These are phyloP conservation scores for Branchipolynoe longqiensis DNA, from an alignment of 2,888 invertebrate species.

Conservation along the genomic window DNA sequence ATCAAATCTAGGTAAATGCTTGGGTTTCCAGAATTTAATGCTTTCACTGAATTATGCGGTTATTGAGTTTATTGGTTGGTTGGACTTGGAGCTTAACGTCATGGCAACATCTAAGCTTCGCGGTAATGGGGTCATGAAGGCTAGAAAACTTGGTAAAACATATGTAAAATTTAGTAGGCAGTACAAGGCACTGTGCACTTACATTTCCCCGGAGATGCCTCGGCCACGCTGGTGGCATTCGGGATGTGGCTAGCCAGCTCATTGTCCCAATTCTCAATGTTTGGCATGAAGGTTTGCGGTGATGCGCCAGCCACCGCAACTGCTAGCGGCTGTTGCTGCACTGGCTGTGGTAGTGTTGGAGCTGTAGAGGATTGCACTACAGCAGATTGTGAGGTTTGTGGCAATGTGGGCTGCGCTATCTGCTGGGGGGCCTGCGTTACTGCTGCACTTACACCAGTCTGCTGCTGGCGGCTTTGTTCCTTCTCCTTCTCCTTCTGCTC, in stretches of 20 bases:
- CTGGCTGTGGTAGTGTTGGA: slow-evolving; percentile 86
- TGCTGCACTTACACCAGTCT: too few species aligned
- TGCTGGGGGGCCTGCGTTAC: neutral
- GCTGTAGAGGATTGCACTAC: neutral
- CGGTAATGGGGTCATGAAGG: too few species aligned
- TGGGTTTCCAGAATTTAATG: too few species aligned
- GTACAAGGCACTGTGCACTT: too few species aligned
- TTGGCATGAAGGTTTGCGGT: slow-evolving; percentile 75
- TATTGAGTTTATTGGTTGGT: too few species aligned
- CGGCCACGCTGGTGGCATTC: neutral
- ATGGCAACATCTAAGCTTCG: too few species aligned
- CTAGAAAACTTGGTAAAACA: too few species aligned
- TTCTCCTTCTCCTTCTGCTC: slow-evolving; percentile 83
- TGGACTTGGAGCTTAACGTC: too few species aligned
- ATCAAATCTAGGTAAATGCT: too few species aligned
- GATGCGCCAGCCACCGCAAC: neutral
- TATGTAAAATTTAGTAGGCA: too few species aligned
- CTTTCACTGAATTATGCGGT: too few species aligned
- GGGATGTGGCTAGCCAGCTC: slow-evolving; percentile 81
- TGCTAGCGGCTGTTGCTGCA: slow-evolving; percentile 64
- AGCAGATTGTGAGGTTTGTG: neutral
- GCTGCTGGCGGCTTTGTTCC: slow-evolving; percentile 68
- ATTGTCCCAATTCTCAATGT: slow-evolving; percentile 82
- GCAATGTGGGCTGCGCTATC: neutral
- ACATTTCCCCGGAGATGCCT: slow-evolving; percentile 1